A percentile compares a stretch with the other conserved stretches of the same genome.
Evolutionary conservation across 2,888 invertebrate genomes (phyloP).

Genomic region (Ptilodon capucinus): DNA sequence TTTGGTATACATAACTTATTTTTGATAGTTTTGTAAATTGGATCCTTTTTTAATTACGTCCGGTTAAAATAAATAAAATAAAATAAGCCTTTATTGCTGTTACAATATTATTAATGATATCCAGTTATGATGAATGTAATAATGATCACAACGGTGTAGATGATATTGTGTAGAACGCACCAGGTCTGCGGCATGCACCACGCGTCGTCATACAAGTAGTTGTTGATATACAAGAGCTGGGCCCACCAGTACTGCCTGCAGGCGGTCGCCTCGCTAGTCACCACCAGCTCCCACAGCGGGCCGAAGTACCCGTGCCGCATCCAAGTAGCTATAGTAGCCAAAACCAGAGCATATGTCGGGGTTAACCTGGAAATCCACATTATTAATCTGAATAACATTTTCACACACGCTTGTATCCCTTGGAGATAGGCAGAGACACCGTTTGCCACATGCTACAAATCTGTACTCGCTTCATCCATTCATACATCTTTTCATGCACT

Average conservation of each 20-base stretch:
- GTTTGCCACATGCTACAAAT: too few relatives aligned
- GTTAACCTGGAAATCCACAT: conserved; percentile 50
- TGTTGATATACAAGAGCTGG: conserved; percentile 71
- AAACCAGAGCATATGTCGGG: conserved; percentile 61
- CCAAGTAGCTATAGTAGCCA: conserved; percentile 61
- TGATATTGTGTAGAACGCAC: conserved; percentile 43
- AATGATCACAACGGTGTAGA: not conserved
- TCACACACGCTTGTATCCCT: too few relatives aligned
- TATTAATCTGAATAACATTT: too few relatives aligned
- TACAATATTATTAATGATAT: too few relatives aligned
- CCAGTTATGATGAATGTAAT: not conserved
- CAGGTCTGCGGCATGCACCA: conserved; percentile 63
- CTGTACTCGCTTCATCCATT: too few relatives aligned
- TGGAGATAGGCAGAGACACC: too few relatives aligned
- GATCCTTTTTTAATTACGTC: too few relatives aligned
- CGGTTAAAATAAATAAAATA: too few relatives aligned
- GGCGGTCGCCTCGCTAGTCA: conserved; percentile 51
- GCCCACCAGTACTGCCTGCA: conserved; percentile 76
- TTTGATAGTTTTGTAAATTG: too few relatives aligned
- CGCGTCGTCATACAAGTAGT: conserved; percentile 60
- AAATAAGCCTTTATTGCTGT: too few relatives aligned
- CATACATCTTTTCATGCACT: too few relatives aligned
- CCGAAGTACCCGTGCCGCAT: conserved; percentile 58
- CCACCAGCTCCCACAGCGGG: conserved; percentile 63
- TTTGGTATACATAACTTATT: too few relatives aligned